Conservation (phyloP, 2,113 vertebrate species). For the Microtus montanus region DNA sequence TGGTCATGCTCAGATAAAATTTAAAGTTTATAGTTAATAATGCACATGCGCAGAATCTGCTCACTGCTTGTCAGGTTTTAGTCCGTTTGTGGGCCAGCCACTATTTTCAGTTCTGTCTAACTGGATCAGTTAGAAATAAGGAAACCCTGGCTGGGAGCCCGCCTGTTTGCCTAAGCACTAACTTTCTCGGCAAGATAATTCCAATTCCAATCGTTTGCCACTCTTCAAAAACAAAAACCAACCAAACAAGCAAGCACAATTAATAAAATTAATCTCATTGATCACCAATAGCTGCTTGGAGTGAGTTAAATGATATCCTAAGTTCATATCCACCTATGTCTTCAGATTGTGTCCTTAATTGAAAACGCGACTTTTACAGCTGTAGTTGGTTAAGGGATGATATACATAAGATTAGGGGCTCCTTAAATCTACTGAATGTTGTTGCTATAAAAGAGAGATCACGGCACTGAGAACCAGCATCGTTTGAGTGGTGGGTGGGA, state of each 20-base stretch:
- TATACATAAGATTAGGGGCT: not conserved
- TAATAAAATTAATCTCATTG: not conserved
- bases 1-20: not conserved
- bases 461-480: not conserved
- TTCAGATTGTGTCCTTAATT: not conserved
- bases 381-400: not conserved
- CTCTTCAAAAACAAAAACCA: not conserved
- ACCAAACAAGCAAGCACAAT: not conserved
- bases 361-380: not conserved
- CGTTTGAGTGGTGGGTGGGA: not conserved
- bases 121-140: not conserved
- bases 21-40: not conserved
- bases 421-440: not conserved
- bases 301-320: not conserved
- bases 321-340: not conserved
- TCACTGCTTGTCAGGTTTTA: not conserved
- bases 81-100: not conserved
- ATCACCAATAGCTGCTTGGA: not conserved
- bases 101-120: not conserved
- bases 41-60: not conserved
- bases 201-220: not conserved
- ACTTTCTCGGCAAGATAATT: constrained; percentile 17
- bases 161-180: not conserved
- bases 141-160: not conserved
- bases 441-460: not conserved